A percentile compares a stretch with the other conserved stretches of the same genome.
Conservation (phyloP, 2,113 vertebrate genomes). For the Cinclus cinclus region DNA sequence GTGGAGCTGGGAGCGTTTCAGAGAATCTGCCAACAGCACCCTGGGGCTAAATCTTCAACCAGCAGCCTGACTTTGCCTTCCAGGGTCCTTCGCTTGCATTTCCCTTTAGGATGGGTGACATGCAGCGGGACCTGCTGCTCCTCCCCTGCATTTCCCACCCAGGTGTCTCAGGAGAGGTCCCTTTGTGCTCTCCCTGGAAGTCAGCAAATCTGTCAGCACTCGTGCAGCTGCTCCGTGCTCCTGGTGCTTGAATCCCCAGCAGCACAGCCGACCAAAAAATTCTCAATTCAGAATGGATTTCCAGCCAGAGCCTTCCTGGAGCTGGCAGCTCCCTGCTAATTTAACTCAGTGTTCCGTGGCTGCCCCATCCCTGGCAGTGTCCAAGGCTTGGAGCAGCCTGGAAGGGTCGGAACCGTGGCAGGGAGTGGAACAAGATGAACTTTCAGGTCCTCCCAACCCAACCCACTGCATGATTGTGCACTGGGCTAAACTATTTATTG, state of each 20-base stretch:
- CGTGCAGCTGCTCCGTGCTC: background rate
- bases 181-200: background rate
- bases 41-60: constrained; percentile 43
- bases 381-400: background rate
- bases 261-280: background rate
- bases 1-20: constrained; percentile 10
- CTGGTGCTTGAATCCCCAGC: background rate
- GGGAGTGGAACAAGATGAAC: background rate
- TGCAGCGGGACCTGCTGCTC: background rate
- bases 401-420: background rate
- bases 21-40: constrained; percentile 41
- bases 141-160: background rate
- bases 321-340: background rate
- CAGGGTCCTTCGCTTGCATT: background rate
- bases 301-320: background rate
- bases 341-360: fast-evolving
- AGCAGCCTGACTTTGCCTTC: constrained; percentile 30
- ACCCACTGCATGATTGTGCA: background rate
- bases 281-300: background rate
- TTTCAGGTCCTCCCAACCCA: background rate
- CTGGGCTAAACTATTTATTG: background rate
- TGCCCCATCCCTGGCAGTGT: background rate
- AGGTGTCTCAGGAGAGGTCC: background rate
- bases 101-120: background rate
- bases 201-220: background rate